Evolutionary conservation across 1,140 invertebrate species (phyloP).

Genomic region (Trichogramma pretiosum): DNA sequence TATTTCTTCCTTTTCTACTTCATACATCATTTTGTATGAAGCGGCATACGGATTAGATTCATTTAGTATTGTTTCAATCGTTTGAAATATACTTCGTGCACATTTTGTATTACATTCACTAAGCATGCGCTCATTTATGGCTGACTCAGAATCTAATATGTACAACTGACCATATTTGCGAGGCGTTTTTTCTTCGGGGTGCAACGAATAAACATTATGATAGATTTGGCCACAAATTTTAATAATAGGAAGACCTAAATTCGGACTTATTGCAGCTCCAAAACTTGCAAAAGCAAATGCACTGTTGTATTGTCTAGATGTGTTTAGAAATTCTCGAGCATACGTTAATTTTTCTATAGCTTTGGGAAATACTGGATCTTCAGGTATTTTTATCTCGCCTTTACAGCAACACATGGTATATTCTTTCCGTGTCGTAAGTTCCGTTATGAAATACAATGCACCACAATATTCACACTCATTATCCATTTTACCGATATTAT

Average conservation of each 20-base stretch:
- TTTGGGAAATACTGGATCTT: too few relatives aligned
- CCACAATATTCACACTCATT: too few relatives aligned
- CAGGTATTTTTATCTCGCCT: too few relatives aligned
- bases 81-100: background rate
- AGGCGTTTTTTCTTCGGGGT: conserved; percentile 1
- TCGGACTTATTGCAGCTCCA: background rate
- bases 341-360: too few relatives aligned
- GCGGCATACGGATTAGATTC: conserved; percentile 6
- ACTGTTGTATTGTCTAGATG: too few relatives aligned
- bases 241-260: conserved; percentile 2
- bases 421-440: too few relatives aligned
- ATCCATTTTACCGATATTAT: too few relatives aligned
- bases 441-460: too few relatives aligned
- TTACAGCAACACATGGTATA: too few relatives aligned
- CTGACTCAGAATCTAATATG: background rate
- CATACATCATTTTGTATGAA: conserved; percentile 14
- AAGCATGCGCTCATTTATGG: too few relatives aligned
- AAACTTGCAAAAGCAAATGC: too few relatives aligned
- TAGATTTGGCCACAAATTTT: conserved; percentile 14
- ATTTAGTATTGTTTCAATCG: background rate
- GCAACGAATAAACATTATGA: conserved; percentile 12
- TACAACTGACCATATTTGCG: conserved; percentile 8
- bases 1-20: conserved; percentile 9
- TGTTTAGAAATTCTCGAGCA: too few relatives aligned
- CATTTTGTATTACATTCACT: background rate